These are phyloP conservation scores for Microplitis deprimator DNA, from an alignment of 2,888 invertebrate species.

Conservation along the genomic window DNA sequence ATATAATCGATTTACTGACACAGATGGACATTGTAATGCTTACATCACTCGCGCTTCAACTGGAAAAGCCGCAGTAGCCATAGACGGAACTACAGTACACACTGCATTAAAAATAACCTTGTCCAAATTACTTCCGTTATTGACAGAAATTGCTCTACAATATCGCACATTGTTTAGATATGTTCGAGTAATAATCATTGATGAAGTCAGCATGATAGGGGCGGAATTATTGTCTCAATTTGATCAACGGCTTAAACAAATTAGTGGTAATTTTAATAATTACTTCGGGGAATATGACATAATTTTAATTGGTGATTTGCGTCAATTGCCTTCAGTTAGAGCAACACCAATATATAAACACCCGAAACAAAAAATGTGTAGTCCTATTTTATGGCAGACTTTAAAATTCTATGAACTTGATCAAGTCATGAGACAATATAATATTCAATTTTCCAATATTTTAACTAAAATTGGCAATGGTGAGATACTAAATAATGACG, in stretches of 20 bases:
- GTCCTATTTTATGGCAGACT: background rate
- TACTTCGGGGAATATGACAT: constrained; percentile 62
- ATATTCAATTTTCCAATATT: constrained; percentile 57
- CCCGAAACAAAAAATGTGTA: constrained; percentile 45
- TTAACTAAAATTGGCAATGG: constrained; percentile 60
- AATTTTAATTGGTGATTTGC: constrained; percentile 62
- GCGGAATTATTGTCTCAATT: constrained; percentile 59
- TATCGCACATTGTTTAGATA: constrained; percentile 56
- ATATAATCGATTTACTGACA: constrained; percentile 64
- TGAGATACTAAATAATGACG: constrained; percentile 46
- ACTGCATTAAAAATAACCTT: constrained; percentile 52
- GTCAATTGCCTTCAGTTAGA: constrained; percentile 58
- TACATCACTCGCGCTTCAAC: constrained; percentile 62
- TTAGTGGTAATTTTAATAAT: constrained; percentile 49
- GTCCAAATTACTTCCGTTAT: constrained; percentile 50
- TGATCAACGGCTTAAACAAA: constrained; percentile 47
- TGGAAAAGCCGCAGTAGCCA: constrained; percentile 57
- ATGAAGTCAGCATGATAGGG: constrained; percentile 64
- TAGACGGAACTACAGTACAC: constrained; percentile 36
- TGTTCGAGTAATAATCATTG: constrained; percentile 59
- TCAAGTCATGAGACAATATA: constrained; percentile 60
- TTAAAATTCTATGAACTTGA: background rate
- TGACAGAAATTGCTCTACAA: constrained; percentile 50
- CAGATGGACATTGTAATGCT: constrained; percentile 63
- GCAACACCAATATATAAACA: constrained; percentile 52